Base-by-base conservation (phyloP, 1,140 invertebrate genomes). In the Philotrypesis tridentata region DNA sequence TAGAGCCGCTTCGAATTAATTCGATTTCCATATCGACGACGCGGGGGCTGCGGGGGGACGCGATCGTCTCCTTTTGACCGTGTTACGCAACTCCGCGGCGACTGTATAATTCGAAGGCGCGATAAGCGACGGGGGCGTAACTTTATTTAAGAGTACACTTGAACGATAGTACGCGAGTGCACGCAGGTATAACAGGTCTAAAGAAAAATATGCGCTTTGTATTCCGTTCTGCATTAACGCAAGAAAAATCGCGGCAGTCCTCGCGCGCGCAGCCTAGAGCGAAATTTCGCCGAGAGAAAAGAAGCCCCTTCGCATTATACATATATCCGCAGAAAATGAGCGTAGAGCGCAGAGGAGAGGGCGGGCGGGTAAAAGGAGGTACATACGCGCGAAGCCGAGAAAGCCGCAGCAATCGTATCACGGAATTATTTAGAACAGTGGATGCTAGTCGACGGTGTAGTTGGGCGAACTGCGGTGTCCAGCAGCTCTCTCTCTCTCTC, bases 351-450 rank as follows among this genome's bases (percentile, higher is more conserved):
- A n/a, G 67, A 82, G 48, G 80, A 12, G 63, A 74, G 55, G n/a
- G 31, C 7, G 48, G 76, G 70, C 21, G 29, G 43, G 61, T 11
- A 17, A 48, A 25, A 31, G 25, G 27, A 21, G 12, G 70, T 29
- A 55, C 74, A 31, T 29, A 65, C 75, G 81, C 78, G 85, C 86
- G 85, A 86, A 88, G 84, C 84, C 84, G 85, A 86, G 85, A 89
- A 89, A 89, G 87, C 88, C 88, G 87, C 87, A 87, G 89, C 89
- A 90, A 89, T 90, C 88, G 88, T 87, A 87, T 86, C 86, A 85
- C 85, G 85, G 89, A 90, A 90, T 90, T 90, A 90, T 90, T 90
- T 90, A 90, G 89, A 89, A 88, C 87, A 88, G 87, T 87, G 88
- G 86, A 88, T 89, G 87, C 85, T 89, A 87, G 89, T 89, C 87